Base-by-base conservation (phyloP, 2,797 vertebrate species). In the Silurus aristotelis region DNA sequence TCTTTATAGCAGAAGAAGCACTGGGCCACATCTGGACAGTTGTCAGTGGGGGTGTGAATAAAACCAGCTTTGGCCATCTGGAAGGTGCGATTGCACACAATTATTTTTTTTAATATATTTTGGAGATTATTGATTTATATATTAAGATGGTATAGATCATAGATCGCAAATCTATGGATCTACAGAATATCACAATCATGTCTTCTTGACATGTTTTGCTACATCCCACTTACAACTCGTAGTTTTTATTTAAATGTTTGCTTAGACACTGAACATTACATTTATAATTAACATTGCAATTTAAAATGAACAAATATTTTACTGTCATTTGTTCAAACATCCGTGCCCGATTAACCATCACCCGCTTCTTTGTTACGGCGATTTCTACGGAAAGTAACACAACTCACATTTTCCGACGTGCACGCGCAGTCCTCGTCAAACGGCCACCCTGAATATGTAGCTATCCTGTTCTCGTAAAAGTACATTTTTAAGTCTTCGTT, bases 1-100 rank as follows among this genome's bases (percentile, higher is more conserved):
- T 99, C 97, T 90, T 99, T 99, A 80, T 95, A 94, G 91, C 98
- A 99, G 92, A 97, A 97, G 92, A 98, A 97, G 84, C 98, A 99
- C 90, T 95, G 96, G 1, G 95, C 97, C 31, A 96, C 91, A 85
- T 99, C 97, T 0, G 97, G 97, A 86, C 96, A 93, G 93, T 98
- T 98, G n/a, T 97, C 97, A 58, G 93, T 93, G 2, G 98, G 97
- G 0, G 93, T 95, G 90, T 99, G 97, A 87, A 98, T 92, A 90
- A 99, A 99, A 6, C 98, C 97, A 20, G 97, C 97, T 89, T 92
- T 95, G 61, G 98, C 98, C 98, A 99, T 99, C 96, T 97, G 90
- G 8, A 75, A 55, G 5, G 56, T 52, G 27, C 43, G 43, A 38
- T 12, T 43, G 10, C 56, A 78, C 19, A 61, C 27, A 78, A 38